A percentile compares a stretch with the other conserved stretches of the same genome.
phyloP scores from a whole-genome alignment of 1,140 invertebrate species.

The Oncopodura yosiiana region DNA sequence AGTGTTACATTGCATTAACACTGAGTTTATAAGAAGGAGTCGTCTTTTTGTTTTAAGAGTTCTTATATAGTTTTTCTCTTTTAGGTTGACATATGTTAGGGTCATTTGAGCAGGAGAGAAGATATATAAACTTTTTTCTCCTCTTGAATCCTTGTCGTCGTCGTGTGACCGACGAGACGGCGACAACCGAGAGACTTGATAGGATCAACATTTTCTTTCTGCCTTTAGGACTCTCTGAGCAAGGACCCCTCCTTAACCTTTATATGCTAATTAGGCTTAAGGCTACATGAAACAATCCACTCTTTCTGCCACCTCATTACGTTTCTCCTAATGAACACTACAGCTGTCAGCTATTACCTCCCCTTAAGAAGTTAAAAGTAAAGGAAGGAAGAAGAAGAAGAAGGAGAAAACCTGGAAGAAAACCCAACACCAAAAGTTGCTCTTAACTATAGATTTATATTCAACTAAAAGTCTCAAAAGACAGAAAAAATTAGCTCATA shows the following conservation, averaged over 20 bases:
- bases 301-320: constrained; percentile 34
- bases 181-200: constrained; percentile 30
- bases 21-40: neutral
- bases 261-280: constrained; percentile 35
- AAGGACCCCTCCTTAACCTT: constrained; percentile 28
- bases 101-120: constrained; percentile 12
- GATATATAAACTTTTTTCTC: neutral
- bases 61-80: constrained; percentile 7
- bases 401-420: too few relatives aligned
- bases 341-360: constrained; percentile 31
- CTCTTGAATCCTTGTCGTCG: constrained; percentile 11
- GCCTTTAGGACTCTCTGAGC: neutral
- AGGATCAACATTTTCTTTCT: constrained; percentile 23
- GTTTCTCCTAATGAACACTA: constrained; percentile 32
- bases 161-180: constrained; percentile 33
- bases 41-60: neutral
- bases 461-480: too few relatives aligned
- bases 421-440: too few relatives aligned
- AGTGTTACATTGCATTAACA: too few relatives aligned
- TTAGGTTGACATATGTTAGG: constrained; percentile 25
- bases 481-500: too few relatives aligned
- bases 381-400: too few relatives aligned
- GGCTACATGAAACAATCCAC: constrained; percentile 32
- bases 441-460: too few relatives aligned
- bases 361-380: constrained; percentile 18